phyloP scores from a whole-genome alignment of 1,140 invertebrate species.

The Campoletis sonorensis region DNA sequence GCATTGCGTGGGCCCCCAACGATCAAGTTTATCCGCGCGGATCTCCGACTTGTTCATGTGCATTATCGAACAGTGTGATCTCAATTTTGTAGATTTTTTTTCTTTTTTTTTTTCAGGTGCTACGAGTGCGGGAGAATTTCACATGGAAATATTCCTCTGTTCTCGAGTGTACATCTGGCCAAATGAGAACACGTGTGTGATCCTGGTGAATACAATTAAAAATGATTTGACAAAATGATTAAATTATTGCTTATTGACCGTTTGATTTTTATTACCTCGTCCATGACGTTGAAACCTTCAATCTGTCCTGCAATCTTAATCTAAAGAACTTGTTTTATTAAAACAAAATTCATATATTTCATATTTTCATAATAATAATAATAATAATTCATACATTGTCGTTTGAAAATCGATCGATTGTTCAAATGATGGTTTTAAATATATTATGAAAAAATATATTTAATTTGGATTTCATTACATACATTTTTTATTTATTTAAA shows the following conservation, averaged over 20 bases:
- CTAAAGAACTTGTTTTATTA: not conserved
- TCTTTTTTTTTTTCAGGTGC: constrained; percentile 7
- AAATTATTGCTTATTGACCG: not conserved
- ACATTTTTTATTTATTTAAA: too few relatives aligned
- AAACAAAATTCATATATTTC: too few relatives aligned
- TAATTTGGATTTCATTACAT: too few relatives aligned
- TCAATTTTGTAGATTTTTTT: constrained; percentile 19
- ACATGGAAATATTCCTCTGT: not conserved
- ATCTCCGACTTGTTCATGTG: constrained; percentile 11
- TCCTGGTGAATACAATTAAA: not conserved
- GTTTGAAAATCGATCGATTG: too few relatives aligned
- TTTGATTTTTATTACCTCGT: not conserved
- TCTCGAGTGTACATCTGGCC: constrained; percentile 30
- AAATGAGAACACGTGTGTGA: constrained; percentile 12
- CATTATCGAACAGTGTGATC: constrained; percentile 28
- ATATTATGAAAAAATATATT: too few relatives aligned
- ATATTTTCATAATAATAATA: too few relatives aligned
- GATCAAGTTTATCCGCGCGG: constrained; percentile 21
- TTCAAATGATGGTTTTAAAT: too few relatives aligned
- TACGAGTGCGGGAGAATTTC: constrained; percentile 6
- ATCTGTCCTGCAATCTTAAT: not conserved
- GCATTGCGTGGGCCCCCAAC: constrained; percentile 18
- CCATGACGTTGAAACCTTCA: not conserved
- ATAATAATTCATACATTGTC: too few relatives aligned
- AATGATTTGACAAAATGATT: constrained; percentile 10